Evolutionary conservation across 2,113 vertebrate genomes (phyloP).

Genomic region (Petroica traversi): DNA sequence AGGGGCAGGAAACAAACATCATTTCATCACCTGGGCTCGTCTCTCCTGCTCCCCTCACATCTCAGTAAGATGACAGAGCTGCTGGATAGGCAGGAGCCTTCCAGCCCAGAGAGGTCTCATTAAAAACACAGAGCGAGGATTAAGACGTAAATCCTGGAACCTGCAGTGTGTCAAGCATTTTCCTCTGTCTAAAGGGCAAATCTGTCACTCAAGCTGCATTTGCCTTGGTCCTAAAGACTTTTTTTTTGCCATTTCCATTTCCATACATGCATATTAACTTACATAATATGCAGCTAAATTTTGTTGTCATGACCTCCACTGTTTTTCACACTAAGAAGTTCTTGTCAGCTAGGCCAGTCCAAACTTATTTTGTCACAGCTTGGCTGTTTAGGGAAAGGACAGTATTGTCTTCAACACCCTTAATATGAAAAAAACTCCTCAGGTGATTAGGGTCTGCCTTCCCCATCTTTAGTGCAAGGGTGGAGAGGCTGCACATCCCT

Average conservation of each 20-base stretch:
- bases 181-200: slow-evolving; percentile 34
- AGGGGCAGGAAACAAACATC: not conserved
- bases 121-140: not conserved
- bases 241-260: not conserved
- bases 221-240: not conserved
- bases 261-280: not conserved
- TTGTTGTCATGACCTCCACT: not conserved
- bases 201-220: slow-evolving; percentile 11
- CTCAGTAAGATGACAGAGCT: not conserved
- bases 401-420: not conserved
- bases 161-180: not conserved
- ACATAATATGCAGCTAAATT: not conserved
- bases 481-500: not conserved
- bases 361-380: not conserved
- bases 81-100: not conserved
- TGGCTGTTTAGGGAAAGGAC: not conserved
- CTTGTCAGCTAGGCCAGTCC: not conserved
- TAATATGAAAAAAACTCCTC: not conserved
- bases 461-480: not conserved
- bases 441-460: not conserved
- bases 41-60: not conserved
- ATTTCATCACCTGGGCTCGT: not conserved
- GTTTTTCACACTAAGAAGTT: not conserved
- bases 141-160: slow-evolving; percentile 49
- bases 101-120: slow-evolving; percentile 6